phyloP scores from a whole-genome alignment of 2,888 invertebrate species.

The Synanthedon andrenaeformis region DNA sequence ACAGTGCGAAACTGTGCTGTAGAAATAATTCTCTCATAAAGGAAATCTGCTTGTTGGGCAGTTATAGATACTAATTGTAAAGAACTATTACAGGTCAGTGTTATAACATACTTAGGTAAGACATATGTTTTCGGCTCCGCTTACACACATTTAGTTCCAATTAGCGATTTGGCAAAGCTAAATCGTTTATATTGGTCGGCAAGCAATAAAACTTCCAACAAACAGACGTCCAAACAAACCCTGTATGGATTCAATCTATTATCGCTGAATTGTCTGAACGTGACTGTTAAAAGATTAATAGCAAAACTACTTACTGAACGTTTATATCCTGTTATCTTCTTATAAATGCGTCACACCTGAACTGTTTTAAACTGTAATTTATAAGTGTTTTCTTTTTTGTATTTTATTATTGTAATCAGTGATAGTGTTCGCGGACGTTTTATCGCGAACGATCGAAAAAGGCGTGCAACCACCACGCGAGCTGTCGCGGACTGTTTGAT shows the following conservation, averaged over 20 bases:
- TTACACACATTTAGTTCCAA: background rate
- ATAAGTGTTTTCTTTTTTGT: background rate
- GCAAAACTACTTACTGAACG: conserved; percentile 30
- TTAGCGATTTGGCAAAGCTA: background rate
- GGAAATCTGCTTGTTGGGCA: too few relatives aligned
- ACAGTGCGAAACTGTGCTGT: too few relatives aligned
- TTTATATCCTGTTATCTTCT: conserved; percentile 7
- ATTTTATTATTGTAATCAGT: background rate
- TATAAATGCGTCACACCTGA: background rate
- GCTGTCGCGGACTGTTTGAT: conserved; percentile 37
- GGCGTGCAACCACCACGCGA: conserved; percentile 18
- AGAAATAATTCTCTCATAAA: too few relatives aligned
- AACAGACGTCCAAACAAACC: conserved; percentile 6
- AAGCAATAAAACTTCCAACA: conserved; percentile 1
- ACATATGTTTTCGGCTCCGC: background rate
- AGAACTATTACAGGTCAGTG: too few relatives aligned
- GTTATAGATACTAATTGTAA: too few relatives aligned
- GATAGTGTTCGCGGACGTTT: conserved; percentile 12
- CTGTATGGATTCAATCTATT: conserved; percentile 18
- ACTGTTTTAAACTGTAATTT: background rate
- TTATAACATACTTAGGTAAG: too few relatives aligned
- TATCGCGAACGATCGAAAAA: background rate
- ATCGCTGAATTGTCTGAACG: conserved; percentile 53
- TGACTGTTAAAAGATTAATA: conserved; percentile 42
- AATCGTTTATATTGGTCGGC: background rate